Conservation (phyloP, 1,140 invertebrate genomes). For the Philopotamus ludificatus region DNA sequence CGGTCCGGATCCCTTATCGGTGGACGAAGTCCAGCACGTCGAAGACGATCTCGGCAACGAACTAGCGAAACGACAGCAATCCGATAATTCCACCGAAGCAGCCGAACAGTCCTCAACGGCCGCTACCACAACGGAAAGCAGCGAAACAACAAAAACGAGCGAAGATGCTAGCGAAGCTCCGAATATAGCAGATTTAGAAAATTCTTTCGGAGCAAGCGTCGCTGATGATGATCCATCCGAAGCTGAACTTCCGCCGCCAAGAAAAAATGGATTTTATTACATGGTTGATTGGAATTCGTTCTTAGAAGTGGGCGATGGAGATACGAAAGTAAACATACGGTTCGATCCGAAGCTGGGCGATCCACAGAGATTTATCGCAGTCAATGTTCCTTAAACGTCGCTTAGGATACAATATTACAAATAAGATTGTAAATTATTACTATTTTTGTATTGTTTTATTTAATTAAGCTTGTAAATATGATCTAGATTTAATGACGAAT, state of each 20-base stretch:
- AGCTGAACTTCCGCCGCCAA: constrained; percentile 60
- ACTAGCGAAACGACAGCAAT: constrained; percentile 43
- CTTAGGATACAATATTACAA: too few species aligned
- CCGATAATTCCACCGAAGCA: constrained; percentile 33
- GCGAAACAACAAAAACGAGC: constrained; percentile 44
- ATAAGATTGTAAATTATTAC: too few species aligned
- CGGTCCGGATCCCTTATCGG: constrained; percentile 31
- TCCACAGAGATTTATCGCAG: constrained; percentile 69
- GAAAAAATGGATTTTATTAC: constrained; percentile 77
- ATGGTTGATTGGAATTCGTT: constrained; percentile 83
- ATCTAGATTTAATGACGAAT: too few species aligned
- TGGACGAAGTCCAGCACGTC: constrained; percentile 17
- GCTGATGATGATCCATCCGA: constrained; percentile 57
- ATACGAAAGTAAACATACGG: constrained; percentile 71
- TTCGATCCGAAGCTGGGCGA: constrained; percentile 79
- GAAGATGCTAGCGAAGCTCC: constrained; percentile 47
- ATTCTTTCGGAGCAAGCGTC: constrained; percentile 69
- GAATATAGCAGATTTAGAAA: constrained; percentile 67
- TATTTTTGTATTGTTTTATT: too few species aligned
- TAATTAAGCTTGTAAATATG: too few species aligned
- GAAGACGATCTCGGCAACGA: constrained; percentile 41
- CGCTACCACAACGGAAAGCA: constrained; percentile 12
- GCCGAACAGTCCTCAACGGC: constrained; percentile 44
- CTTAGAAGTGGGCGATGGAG: constrained; percentile 76
- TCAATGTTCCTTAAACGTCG: constrained; percentile 67